These are phyloP conservation scores for Erethizon dorsatum DNA, from an alignment of 2,797 vertebrate genomes.

Conservation along the genomic window DNA sequence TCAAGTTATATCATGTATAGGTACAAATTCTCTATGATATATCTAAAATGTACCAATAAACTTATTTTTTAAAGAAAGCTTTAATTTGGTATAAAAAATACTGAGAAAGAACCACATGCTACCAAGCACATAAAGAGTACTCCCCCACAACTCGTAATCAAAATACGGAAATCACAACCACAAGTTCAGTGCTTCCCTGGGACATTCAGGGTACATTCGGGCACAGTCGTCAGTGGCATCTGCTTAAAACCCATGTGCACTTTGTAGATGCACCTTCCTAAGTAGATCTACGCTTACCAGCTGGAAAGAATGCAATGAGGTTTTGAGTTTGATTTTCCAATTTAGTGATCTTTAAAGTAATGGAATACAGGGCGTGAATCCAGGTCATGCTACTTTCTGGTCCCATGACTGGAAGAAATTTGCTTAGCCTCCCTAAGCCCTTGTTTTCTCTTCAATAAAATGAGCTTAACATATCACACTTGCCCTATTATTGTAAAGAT, in stretches of 20 bases:
- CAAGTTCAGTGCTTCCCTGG: neutral
- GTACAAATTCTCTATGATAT: neutral
- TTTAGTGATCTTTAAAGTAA: constrained; percentile 9
- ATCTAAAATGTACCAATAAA: neutral
- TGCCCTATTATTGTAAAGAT: neutral
- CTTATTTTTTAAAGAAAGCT: neutral
- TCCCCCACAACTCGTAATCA: neutral
- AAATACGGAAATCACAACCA: neutral
- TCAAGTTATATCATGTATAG: neutral
- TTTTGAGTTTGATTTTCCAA: constrained; percentile 11
- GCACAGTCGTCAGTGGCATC: neutral
- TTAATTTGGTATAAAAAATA: neutral
- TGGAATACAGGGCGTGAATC: neutral
- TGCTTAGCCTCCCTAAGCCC: neutral
- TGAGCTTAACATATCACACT: neutral
- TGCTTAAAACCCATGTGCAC: neutral
- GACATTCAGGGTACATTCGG: neutral
- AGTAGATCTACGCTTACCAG: neutral
- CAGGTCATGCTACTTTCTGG: neutral
- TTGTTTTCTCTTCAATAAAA: neutral
- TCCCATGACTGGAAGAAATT: neutral
- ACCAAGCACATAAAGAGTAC: rapidly evolving
- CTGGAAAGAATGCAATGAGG: neutral
- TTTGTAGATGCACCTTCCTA: neutral
- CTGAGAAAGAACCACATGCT: neutral